These are phyloP conservation scores for Emydura subglobosa DNA, from an alignment of 2,113 vertebrate genomes.

Conservation along the genomic window DNA sequence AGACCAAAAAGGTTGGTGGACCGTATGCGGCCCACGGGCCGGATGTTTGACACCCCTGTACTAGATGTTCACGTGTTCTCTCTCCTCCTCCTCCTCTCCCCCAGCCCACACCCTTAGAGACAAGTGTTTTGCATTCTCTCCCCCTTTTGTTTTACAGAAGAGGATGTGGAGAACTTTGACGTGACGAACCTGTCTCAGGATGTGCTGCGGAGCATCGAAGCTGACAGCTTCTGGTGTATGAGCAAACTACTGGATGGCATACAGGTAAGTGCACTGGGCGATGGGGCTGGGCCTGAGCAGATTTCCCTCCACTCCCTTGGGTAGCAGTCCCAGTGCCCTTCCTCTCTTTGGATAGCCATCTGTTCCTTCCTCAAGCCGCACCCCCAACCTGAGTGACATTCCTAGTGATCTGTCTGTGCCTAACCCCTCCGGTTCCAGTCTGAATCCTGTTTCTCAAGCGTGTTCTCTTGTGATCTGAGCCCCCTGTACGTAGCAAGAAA, in stretches of 20 bases:
- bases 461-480: background rate
- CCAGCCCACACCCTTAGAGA: background rate
- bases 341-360: background rate
- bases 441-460: background rate
- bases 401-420: background rate
- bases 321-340: fast-evolving
- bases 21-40: too few species aligned
- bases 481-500: background rate
- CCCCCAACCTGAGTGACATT: background rate
- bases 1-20: too few species aligned
- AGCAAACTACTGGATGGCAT: slow-evolving; percentile 98
- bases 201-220: slow-evolving; percentile 93
- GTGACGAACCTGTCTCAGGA: slow-evolving; percentile 91
- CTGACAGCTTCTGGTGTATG: slow-evolving; percentile 99
- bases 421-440: background rate
- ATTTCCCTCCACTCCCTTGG: background rate
- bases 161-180: slow-evolving; percentile 97
- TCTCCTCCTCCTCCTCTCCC: background rate
- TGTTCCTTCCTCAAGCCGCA: background rate
- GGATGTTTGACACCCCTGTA: too few species aligned
- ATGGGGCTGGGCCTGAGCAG: fast-evolving
- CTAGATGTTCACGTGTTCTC: fast-evolving
- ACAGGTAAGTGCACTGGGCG: slow-evolving; percentile 82
- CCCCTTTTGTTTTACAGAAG: slow-evolving; percentile 82
- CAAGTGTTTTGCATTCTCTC: slow-evolving; percentile 33